Evolutionary conservation across 2,888 invertebrate species (phyloP).

Genomic region (Scaptodrosophila latifasciaeformis): DNA sequence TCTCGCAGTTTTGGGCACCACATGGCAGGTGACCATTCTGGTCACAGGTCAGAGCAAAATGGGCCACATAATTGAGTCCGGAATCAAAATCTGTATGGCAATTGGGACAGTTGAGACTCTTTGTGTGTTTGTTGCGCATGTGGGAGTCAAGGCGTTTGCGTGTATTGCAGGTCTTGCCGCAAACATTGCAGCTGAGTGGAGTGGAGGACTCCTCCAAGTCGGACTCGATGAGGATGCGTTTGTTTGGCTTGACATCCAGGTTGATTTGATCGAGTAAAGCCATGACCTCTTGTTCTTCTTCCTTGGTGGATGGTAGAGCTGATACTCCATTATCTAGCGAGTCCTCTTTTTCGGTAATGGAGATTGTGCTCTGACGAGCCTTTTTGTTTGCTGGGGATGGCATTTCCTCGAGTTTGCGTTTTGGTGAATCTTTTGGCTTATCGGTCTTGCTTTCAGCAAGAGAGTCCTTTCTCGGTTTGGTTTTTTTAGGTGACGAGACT

Average conservation of each 20-base stretch:
- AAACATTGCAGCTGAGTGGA: too few species aligned
- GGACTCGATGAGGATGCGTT: too few species aligned
- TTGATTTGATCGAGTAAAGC: not conserved
- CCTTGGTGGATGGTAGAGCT: not conserved
- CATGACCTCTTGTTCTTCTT: not conserved
- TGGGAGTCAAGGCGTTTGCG: slow-evolving; percentile 43
- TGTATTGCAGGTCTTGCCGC: slow-evolving; percentile 29
- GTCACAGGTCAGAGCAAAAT: slow-evolving; percentile 32
- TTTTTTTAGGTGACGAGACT: not conserved
- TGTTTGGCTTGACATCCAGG: slow-evolving; percentile 6
- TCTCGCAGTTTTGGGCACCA: slow-evolving; percentile 31
- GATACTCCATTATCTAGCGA: slow-evolving; percentile 6
- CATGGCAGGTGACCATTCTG: slow-evolving; percentile 22
- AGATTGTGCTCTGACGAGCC: too few species aligned
- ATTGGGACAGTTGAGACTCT: slow-evolving; percentile 19
- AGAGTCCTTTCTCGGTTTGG: not conserved
- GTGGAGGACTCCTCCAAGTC: too few species aligned
- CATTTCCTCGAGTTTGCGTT: not conserved
- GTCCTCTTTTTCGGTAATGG: too few species aligned
- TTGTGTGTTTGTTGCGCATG: slow-evolving; percentile 34
- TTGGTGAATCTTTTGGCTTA: not conserved
- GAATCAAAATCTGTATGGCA: slow-evolving; percentile 10
- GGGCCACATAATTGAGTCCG: slow-evolving; percentile 24
- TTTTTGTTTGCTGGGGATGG: too few species aligned
- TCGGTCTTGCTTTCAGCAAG: not conserved